Percentiles rank a stretch among this genome's conserved stretches.
Evolutionary conservation across 2,888 invertebrate species (phyloP).

Genomic region (Drosophila tanythrix): DNA sequence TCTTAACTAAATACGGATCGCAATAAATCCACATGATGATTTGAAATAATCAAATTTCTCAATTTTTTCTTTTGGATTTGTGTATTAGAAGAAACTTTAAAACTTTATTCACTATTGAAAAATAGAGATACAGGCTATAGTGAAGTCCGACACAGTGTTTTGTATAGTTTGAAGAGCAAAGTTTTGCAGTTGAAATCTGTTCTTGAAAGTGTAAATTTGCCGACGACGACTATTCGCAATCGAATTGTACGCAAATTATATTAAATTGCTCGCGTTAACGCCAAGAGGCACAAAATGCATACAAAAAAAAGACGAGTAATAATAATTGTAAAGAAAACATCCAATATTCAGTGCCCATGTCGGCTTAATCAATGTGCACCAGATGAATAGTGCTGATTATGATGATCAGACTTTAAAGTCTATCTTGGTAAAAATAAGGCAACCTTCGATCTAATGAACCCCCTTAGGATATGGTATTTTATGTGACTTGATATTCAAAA

Average conservation of each 20-base stretch:
- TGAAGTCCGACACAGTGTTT: neutral
- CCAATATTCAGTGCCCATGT: neutral
- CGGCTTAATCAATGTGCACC: neutral
- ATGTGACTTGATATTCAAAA: neutral
- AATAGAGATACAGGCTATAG: neutral
- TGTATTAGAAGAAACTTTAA: neutral
- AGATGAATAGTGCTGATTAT: neutral
- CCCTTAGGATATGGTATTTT: neutral
- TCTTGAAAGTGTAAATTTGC: conserved; percentile 10
- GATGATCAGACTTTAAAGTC: neutral
- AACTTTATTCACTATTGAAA: no score
- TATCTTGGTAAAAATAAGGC: neutral
- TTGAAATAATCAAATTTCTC: neutral
- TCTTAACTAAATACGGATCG: neutral
- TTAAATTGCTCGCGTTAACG: conserved; percentile 37
- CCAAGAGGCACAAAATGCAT: conserved; percentile 5
- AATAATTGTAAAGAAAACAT: neutral
- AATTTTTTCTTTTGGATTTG: neutral
- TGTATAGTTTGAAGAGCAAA: neutral
- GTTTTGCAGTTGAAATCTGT: neutral
- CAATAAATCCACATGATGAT: neutral
- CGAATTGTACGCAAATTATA: conserved; percentile 44
- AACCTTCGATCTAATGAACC: neutral
- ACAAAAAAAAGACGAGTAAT: neutral
- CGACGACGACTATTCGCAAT: conserved; percentile 23